Evolutionary conservation across 2,888 invertebrate genomes (phyloP), one percentile per base, ranked within the genome.

Genomic region (Leptura quadrifasciata): DNA sequence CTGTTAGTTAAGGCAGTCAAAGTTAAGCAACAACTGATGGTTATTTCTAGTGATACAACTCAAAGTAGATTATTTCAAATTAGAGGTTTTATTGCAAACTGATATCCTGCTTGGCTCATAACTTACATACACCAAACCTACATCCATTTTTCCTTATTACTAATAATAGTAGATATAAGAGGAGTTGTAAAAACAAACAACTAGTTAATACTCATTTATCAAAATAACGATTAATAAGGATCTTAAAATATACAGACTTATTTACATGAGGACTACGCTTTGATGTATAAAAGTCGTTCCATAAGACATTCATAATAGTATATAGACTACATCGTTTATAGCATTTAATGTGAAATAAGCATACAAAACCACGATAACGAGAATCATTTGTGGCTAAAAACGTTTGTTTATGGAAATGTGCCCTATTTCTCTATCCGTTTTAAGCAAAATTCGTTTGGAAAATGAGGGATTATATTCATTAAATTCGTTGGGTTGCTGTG

Each of bases 301-400:
- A 54, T 67, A 1, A 8, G 21, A 21, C 24, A 67, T 67, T 35
- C 67, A 21, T 15, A 54, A 67, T 67, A 54, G 8, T 67, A 67
- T 67, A 31, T n/a, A 55, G 20, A 52, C 54, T 6, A 55, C 27
- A 4, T 31, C n/a, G 54, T 65, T 67, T 67, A 54, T 67, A 54
- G 67, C 24, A 10, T 39, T 67, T 67, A 67, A 67, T 67, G 54
- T 54, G 52, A 67, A 67, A 52, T 54, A 67, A 67, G 21, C 55
- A 67, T 55, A 67, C 54, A 55, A 55, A 67, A 18, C 24, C 24
- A 54, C 67, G 67, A 63, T 63, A 39, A 63, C 63, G 18, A 63
- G 63, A 39, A 63, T 10, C 39, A 18, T 63, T 63, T 63, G 63
- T 63, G 63, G 63, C 39, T 39, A 35, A 63, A 63, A 63, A 63